phyloP scores from a whole-genome alignment of 2,797 vertebrate genomes.

The Vespertilio murinus region DNA sequence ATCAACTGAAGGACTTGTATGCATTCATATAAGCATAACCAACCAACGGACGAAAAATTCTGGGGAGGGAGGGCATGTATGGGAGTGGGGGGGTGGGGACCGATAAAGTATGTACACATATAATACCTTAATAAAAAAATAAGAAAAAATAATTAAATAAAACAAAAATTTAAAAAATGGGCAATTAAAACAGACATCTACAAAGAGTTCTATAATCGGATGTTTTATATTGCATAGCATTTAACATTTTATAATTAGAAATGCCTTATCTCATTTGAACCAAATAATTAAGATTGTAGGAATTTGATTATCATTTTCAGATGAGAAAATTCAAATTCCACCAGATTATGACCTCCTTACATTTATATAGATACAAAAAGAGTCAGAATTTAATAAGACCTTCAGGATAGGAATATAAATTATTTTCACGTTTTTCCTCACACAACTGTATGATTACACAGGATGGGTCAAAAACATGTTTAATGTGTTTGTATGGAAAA shows the following conservation, averaged over 20 bases:
- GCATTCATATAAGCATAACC: too few relatives aligned
- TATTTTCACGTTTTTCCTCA: neutral
- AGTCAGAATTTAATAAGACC: neutral
- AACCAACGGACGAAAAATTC: too few relatives aligned
- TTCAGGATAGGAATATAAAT: neutral
- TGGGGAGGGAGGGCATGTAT: too few relatives aligned
- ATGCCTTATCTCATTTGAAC: neutral
- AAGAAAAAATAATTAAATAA: neutral
- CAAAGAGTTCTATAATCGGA: neutral
- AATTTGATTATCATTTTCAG: neutral
- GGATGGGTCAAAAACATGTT: neutral
- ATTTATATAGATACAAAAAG: neutral
- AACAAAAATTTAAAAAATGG: neutral
- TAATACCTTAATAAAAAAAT: neutral
- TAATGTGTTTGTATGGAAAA: neutral
- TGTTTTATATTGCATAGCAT: neutral
- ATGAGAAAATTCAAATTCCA: neutral
- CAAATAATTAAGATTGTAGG: neutral
- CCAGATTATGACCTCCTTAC: neutral
- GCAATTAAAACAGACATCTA: neutral
- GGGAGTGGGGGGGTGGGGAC: too few relatives aligned
- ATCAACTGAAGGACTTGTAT: too few relatives aligned
- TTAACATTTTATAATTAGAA: neutral
- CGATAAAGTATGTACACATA: too few relatives aligned
- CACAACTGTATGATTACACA: neutral